phyloP scores from a whole-genome alignment of 2,888 invertebrate genomes.

The Thymelicus sylvestris region DNA sequence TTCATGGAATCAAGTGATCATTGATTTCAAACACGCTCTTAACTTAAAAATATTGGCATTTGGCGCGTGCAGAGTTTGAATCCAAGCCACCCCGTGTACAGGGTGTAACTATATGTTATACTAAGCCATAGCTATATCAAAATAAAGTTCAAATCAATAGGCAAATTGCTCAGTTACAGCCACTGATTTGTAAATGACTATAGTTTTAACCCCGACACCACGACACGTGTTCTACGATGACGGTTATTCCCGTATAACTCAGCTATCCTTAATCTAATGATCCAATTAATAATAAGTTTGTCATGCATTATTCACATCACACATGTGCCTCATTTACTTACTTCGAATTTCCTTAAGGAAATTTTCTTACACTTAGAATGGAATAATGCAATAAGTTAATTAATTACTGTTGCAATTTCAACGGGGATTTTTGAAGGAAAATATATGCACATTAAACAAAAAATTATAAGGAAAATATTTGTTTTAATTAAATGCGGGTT shows the following conservation, averaged over 20 bases:
- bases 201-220: not conserved
- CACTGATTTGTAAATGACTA: too few relatives aligned
- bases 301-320: not conserved
- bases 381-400: not conserved
- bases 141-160: too few relatives aligned
- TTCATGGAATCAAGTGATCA: too few relatives aligned
- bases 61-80: too few relatives aligned
- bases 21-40: too few relatives aligned
- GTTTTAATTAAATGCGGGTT: not conserved
- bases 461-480: not conserved
- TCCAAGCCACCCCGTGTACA: too few relatives aligned
- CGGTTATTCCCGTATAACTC: not conserved
- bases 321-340: not conserved
- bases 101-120: too few relatives aligned
- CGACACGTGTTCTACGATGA: not conserved
- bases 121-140: too few relatives aligned
- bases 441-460: not conserved
- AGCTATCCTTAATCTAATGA: not conserved
- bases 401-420: not conserved
- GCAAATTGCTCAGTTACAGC: too few relatives aligned
- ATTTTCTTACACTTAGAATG: not conserved
- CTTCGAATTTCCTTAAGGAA: conserved; percentile 1
- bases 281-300: not conserved
- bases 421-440: not conserved
- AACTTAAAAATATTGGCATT: too few relatives aligned